Evolutionary conservation across 2,113 vertebrate species (phyloP), one percentile per base, ranked within the genome.

Genomic region (Sander vitreus): DNA sequence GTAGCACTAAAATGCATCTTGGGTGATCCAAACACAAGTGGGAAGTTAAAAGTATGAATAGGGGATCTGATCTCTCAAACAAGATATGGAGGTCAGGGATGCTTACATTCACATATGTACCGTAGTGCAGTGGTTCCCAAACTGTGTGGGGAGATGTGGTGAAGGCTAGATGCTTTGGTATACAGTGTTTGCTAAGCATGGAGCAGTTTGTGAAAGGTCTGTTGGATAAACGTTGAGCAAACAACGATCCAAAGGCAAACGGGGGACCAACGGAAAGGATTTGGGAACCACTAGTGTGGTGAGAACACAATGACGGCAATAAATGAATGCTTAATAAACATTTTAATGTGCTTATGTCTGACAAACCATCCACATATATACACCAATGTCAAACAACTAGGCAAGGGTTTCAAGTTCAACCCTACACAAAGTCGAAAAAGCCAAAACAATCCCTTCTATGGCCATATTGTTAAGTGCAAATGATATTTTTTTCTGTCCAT

Each of bases 21-120:
- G 66, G 53, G 83, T 63, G 53, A 82, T 69, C 54, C 54, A 58
- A 59, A 72, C 23, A 78, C 63, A 64, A 58, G 60, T 13, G 47
- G 57, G 65, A 73, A 65, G 77, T 47, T 76, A 16, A 60, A 43
- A 59, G 69, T 71, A 75, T 60, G 54, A 74, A 55, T 48, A 36
- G 16, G 45, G 33, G 39, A 73, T 63, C 59, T 45, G 23, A 80
- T 30, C 50, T 78, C 69, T 53, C 25, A 19, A 74, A 76, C 15
- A 75, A 39, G 25, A 63, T 50, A 27, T 51, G 13, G 10, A 76
- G 11, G 43, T 66, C 59, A 65, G 33, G 4, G n/a, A 57, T 43
- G 12, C 14, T 55, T 27, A 66, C n/a, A 16, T 53, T 13, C 23
- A 72, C 14, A 50, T 62, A 50, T 18, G 48, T 14, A 36, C n/a